Percentiles rank a stretch among this genome's conserved stretches.
Evolutionary conservation across 2,113 vertebrate species (phyloP).

Genomic region (Circaetus gallicus): DNA sequence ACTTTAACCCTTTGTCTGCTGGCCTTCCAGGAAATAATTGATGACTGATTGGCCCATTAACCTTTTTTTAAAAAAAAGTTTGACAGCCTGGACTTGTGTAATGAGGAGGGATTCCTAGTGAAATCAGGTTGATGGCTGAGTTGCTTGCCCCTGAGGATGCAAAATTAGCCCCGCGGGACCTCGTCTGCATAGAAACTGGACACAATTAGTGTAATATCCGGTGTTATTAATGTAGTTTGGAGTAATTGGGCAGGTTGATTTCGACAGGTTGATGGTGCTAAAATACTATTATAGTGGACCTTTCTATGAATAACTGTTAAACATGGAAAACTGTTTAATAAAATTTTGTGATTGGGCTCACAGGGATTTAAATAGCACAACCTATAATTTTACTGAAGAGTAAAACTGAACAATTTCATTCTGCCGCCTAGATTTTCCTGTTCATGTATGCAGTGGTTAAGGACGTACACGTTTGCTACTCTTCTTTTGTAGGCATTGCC

Average conservation of each 20-base stretch:
- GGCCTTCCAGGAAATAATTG: constrained; percentile 74
- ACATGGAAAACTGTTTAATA: constrained; percentile 64
- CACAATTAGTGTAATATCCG: constrained; percentile 78
- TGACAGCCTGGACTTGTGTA: constrained; percentile 71
- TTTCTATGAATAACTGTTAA: constrained; percentile 69
- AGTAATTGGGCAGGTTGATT: constrained; percentile 81
- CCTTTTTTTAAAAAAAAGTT: constrained; percentile 74
- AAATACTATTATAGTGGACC: constrained; percentile 77
- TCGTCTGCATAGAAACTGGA: constrained; percentile 81
- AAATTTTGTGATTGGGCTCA: constrained; percentile 72
- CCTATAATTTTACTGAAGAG: neutral
- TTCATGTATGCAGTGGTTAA: neutral
- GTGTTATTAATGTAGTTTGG: constrained; percentile 77
- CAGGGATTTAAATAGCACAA: constrained; percentile 46
- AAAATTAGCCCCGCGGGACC: constrained; percentile 72
- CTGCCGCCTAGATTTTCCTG: neutral
- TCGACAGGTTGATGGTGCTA: constrained; percentile 80
- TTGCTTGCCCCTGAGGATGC: constrained; percentile 69
- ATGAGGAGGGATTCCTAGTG: constrained; percentile 74
- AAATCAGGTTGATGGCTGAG: constrained; percentile 67
- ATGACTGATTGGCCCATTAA: constrained; percentile 88
- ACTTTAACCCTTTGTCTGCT: constrained; percentile 74
- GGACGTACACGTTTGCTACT: neutral
- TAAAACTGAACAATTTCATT: neutral
- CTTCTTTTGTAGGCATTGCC: neutral